These are phyloP conservation scores for Serrognathus titanus DNA, from an alignment of 2,888 invertebrate genomes.

Conservation along the genomic window DNA sequence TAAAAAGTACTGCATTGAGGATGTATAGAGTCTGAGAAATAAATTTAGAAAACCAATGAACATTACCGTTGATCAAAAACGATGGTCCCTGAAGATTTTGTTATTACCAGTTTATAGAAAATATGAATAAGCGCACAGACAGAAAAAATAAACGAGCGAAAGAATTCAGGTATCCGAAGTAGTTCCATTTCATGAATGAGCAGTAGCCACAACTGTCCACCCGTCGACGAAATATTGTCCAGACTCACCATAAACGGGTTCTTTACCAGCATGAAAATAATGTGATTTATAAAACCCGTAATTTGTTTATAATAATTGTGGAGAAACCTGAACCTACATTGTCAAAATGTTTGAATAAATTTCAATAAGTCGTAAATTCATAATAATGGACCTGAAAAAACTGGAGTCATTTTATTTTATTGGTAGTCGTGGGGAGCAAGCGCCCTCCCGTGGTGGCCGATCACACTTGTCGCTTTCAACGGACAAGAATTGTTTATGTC, in stretches of 20 bases:
- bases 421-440: slow-evolving; percentile 41
- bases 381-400: slow-evolving; percentile 38
- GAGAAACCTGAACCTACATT: slow-evolving; percentile 31
- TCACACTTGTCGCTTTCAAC: slow-evolving; percentile 47
- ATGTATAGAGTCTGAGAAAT: too few relatives aligned
- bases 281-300: slow-evolving; percentile 38
- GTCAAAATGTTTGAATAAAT: slow-evolving; percentile 45
- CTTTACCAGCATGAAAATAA: slow-evolving; percentile 41
- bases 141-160: too few relatives aligned
- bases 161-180: background rate
- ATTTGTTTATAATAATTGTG: slow-evolving; percentile 39
- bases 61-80: too few relatives aligned
- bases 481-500: slow-evolving; percentile 38
- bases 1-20: too few relatives aligned
- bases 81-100: too few relatives aligned
- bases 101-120: too few relatives aligned
- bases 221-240: slow-evolving; percentile 40
- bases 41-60: too few relatives aligned
- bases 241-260: slow-evolving; percentile 41
- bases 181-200: slow-evolving; percentile 31
- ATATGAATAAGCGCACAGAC: too few relatives aligned
- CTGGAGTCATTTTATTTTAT: slow-evolving; percentile 43
- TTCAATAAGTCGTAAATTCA: slow-evolving; percentile 45
- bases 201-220: slow-evolving; percentile 40
- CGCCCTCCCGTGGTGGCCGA: slow-evolving; percentile 39